These are phyloP conservation scores for Zelleria hepariella DNA, from an alignment of 2,888 invertebrate genomes.

Conservation along the genomic window DNA sequence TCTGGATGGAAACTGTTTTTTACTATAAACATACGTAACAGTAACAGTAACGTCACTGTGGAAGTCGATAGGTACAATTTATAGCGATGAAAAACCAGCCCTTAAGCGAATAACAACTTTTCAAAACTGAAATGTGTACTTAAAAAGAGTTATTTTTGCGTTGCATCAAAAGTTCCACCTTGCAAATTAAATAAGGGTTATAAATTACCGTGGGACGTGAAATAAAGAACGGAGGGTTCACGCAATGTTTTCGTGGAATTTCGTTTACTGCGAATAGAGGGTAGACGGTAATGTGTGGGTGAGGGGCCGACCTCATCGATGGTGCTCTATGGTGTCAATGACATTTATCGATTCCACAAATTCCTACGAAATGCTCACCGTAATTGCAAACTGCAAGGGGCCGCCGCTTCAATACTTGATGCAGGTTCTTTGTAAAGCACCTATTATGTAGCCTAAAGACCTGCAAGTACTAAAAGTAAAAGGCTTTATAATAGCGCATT, in stretches of 20 bases:
- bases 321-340: slow-evolving; percentile 63
- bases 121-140: no score
- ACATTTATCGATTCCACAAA: slow-evolving; percentile 64
- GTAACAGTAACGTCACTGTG: no score
- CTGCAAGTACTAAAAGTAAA: not conserved
- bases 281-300: slow-evolving; percentile 41
- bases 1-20: no score
- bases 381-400: slow-evolving; percentile 48
- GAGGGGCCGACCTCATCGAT: slow-evolving; percentile 54
- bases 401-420: slow-evolving; percentile 21
- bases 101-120: no score
- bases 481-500: not conserved
- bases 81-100: no score
- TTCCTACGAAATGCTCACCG: slow-evolving; percentile 42
- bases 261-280: slow-evolving; percentile 24
- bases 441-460: not conserved
- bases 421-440: slow-evolving; percentile 7
- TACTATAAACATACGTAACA: no score
- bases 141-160: not conserved
- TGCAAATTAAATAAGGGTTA: slow-evolving; percentile 10
- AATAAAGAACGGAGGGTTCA: slow-evolving; percentile 40
- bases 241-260: slow-evolving; percentile 56
- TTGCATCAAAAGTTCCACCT: slow-evolving; percentile 2
- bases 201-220: slow-evolving; percentile 34
- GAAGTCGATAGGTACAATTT: no score